phyloP scores from a whole-genome alignment of 2,113 vertebrate species.

The Rattus norvegicus region DNA sequence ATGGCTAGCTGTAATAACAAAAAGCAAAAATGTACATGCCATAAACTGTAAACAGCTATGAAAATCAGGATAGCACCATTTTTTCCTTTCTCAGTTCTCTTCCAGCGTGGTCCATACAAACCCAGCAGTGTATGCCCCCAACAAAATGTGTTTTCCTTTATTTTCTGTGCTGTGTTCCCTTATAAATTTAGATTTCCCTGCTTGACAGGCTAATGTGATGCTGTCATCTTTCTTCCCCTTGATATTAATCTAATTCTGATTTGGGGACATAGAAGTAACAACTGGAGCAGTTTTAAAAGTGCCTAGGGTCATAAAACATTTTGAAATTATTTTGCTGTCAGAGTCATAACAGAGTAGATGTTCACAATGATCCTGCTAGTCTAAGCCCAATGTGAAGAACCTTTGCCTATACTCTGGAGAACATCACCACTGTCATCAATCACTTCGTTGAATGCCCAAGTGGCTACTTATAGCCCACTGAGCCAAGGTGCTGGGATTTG shows the following conservation, averaged over 20 bases:
- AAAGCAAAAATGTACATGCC: background rate
- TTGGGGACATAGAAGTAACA: constrained; percentile 85
- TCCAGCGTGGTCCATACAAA: constrained; percentile 45
- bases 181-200: constrained; percentile 80
- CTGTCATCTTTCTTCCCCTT: constrained; percentile 78
- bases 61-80: constrained; percentile 7
- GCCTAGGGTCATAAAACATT: constrained; percentile 84
- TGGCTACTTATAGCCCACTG: background rate
- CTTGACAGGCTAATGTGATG: constrained; percentile 85
- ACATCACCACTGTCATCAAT: constrained; percentile 67
- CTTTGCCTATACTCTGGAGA: constrained; percentile 74
- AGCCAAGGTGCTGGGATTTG: background rate
- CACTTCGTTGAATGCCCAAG: background rate
- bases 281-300: constrained; percentile 84
- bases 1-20: background rate
- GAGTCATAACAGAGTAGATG: constrained; percentile 78
- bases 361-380: constrained; percentile 74
- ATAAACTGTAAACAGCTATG: constrained; percentile 20
- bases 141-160: constrained; percentile 70
- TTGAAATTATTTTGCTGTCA: constrained; percentile 84
- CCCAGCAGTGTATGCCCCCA: background rate
- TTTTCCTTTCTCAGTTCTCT: background rate
- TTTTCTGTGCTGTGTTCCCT: constrained; percentile 59
- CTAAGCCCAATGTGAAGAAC: constrained; percentile 71
- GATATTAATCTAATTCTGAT: constrained; percentile 86